Percentiles rank a stretch among this genome's conserved stretches.
Conservation (phyloP, 1,140 invertebrate species). For the Drosophila pandora region DNA sequence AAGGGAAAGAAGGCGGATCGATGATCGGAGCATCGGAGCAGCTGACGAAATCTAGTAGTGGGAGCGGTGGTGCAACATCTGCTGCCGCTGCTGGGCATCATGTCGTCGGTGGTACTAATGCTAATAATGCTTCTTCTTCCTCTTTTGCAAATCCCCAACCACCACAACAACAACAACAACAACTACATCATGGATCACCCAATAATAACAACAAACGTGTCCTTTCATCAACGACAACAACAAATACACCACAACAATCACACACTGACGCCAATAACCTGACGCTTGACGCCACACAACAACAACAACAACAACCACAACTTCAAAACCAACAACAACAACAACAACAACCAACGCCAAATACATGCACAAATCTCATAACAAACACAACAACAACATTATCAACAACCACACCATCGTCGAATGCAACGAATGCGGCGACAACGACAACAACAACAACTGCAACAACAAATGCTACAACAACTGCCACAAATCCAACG, state of each 20-base stretch:
- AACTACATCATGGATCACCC: constrained; percentile 83
- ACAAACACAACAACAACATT: constrained; percentile 67
- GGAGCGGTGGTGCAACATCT: constrained; percentile 77
- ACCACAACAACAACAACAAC: constrained; percentile 60
- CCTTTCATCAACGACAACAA: constrained; percentile 66
- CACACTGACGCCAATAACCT: constrained; percentile 73
- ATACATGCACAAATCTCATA: constrained; percentile 74
- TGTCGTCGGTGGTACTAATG: constrained; percentile 83
- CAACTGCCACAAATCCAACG: constrained; percentile 65
- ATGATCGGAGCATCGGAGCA: constrained; percentile 61
- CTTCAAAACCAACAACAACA: constrained; percentile 19
- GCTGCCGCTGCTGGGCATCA: constrained; percentile 79
- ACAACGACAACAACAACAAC: constrained; percentile 61
- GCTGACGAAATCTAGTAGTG: constrained; percentile 83
- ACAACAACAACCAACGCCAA: constrained; percentile 59
- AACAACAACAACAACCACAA: constrained; percentile 44
- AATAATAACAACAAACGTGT: constrained; percentile 61
- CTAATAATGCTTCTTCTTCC: constrained; percentile 84
- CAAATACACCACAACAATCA: constrained; percentile 57
- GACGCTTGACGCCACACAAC: constrained; percentile 64
- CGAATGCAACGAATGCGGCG: constrained; percentile 73
- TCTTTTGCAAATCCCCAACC: constrained; percentile 84
- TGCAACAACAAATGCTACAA: constrained; percentile 68
- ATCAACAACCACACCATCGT: constrained; percentile 70
- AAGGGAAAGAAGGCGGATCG: constrained; percentile 83